Evolutionary conservation across 2,888 invertebrate genomes (phyloP), one percentile per base, ranked within the genome.

Genomic region (Agonopterix subpropinquella): DNA sequence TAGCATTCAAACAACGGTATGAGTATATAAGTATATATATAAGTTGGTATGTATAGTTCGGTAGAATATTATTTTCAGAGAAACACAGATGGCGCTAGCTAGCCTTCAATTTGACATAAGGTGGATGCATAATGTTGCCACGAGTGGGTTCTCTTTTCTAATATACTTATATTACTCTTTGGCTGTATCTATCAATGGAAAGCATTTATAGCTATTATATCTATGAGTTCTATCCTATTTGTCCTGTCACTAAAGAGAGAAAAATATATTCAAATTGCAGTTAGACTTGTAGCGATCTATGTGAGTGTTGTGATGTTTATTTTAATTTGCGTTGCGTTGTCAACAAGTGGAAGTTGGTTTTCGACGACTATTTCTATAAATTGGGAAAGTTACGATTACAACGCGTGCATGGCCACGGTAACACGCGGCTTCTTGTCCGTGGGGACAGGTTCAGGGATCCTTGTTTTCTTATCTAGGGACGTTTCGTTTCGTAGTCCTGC

Each of bases 401-500:
- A 50, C 2, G 63, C 57, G 49, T 62, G 62, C 48, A 62, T 64
- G 35, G 57, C 64, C 28, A 68, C 76, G 18, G 48, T 78, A 11
- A 62, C 61, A 8, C 64, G 73, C 39, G 80, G 77, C 1, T 61
- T 77, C 53, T 61, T 81, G 1, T 68, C 72, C 8, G 54, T 78
- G 10, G 81, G 84, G 8, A 64, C 76, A 35, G 86, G 87, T 1
- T 71, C 62, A 51, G 85, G 84, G 9, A 70, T 87, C 15, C 64
- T 82, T 44, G 53, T 70, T 8, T 79, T 68, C 63, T 58, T 86
- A 50, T 71, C 82, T 8, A 65, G 65, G 1, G 77, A 81, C 45
- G 72, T 70, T 9, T 59, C 77, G 1, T 86, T 87, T 54, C 78
- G 87, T 9, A 85, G 86, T 58, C 82, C 83, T 36, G 80, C 84